Conservation (phyloP, 2,888 invertebrate species). For the Patella ulyssiponensis region DNA sequence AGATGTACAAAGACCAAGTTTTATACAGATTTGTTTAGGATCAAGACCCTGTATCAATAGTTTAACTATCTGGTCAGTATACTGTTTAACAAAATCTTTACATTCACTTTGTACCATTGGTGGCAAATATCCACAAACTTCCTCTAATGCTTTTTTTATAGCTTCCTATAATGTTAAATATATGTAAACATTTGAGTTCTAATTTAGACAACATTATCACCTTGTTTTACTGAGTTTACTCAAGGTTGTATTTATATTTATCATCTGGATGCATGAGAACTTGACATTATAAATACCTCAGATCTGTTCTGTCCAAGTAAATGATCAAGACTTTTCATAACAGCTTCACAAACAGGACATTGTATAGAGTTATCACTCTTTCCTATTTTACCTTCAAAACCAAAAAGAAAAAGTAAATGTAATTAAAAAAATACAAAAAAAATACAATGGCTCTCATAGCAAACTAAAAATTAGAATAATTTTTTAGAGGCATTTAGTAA, state of each 20-base stretch:
- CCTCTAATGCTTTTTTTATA: constrained; percentile 81
- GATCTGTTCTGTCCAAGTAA: constrained; percentile 24
- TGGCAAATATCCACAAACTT: constrained; percentile 81
- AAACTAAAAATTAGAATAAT: no score
- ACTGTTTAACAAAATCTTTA: constrained; percentile 76
- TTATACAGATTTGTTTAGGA: constrained; percentile 26
- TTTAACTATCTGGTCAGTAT: constrained; percentile 58
- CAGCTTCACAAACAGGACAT: constrained; percentile 29
- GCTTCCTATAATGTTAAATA: constrained; percentile 81
- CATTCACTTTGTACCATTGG: constrained; percentile 79
- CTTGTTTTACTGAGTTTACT: no score
- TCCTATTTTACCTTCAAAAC: no score
- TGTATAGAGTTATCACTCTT: neutral
- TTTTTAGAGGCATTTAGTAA: no score
- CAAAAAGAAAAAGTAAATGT: no score
- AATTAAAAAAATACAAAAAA: no score
- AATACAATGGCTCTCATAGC: no score
- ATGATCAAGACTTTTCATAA: constrained; percentile 21
- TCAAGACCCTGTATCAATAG: constrained; percentile 40
- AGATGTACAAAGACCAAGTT: constrained; percentile 23
- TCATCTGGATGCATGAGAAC: no score
- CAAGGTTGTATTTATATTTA: no score
- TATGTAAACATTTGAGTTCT: no score
- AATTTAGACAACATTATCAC: no score
- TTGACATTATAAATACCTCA: constrained; percentile 14